phyloP scores from a whole-genome alignment of 1,140 invertebrate genomes.

The Lepeophtheirus salmonis region DNA sequence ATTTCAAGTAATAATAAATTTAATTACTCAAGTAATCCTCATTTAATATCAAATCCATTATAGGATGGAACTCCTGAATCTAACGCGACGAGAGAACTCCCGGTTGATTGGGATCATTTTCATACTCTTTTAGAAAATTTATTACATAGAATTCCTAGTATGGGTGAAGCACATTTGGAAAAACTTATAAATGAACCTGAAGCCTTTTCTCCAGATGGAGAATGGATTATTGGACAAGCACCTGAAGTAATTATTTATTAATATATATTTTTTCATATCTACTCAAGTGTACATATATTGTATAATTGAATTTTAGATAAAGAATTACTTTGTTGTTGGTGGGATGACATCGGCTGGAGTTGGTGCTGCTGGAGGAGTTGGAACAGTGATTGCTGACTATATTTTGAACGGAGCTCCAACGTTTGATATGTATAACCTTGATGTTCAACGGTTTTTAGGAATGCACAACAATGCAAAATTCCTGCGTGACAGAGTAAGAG shows the following conservation, averaged over 20 bases:
- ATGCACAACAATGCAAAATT: conserved; percentile 88
- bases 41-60: neutral
- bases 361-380: conserved; percentile 80
- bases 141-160: conserved; percentile 54
- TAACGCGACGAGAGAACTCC: conserved; percentile 26
- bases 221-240: conserved; percentile 28
- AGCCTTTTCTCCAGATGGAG: conserved; percentile 64
- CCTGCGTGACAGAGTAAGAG: conserved; percentile 70
- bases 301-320: conserved; percentile 37
- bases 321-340: conserved; percentile 84
- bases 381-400: conserved; percentile 65
- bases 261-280: neutral
- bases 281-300: too few relatives aligned
- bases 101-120: conserved; percentile 83
- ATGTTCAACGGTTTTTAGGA: conserved; percentile 76
- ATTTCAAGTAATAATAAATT: conserved; percentile 21
- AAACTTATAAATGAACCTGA: conserved; percentile 69
- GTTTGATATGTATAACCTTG: conserved; percentile 73
- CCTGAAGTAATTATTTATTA: conserved; percentile 22
- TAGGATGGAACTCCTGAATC: neutral
- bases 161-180: conserved; percentile 49
- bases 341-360: conserved; percentile 89
- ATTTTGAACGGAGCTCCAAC: conserved; percentile 61
- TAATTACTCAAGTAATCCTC: neutral
- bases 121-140: conserved; percentile 66